Percentiles rank a stretch among this genome's conserved stretches.
Conservation (phyloP, 2,113 vertebrate genomes). For the Catharus minimus region DNA sequence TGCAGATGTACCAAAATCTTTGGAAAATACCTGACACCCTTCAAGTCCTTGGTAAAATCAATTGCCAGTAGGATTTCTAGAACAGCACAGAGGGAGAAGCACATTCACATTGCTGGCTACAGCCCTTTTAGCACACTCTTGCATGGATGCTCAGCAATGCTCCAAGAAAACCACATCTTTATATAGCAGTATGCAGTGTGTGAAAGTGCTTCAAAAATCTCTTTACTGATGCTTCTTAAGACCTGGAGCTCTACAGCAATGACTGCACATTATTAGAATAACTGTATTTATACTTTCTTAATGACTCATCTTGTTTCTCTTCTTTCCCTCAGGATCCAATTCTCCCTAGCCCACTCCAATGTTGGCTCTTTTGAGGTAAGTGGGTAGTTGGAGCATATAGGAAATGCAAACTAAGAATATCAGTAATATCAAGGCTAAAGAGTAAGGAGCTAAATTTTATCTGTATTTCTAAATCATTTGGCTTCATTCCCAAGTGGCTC, state of each 20-base stretch:
- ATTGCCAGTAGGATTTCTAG: neutral
- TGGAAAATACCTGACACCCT: neutral
- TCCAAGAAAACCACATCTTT: neutral
- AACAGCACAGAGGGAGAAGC: neutral
- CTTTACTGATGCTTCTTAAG: neutral
- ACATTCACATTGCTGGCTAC: neutral
- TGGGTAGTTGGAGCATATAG: neutral
- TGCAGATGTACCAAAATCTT: neutral
- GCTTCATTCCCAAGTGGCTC: neutral
- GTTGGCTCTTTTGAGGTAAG: conserved; percentile 68
- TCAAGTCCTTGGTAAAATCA: neutral
- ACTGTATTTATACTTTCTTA: neutral
- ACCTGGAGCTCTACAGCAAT: neutral
- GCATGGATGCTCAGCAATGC: neutral
- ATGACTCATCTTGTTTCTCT: neutral
- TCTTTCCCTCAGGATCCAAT: conserved; percentile 65
- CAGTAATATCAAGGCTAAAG: neutral
- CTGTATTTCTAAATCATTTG: neutral
- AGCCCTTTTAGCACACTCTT: neutral
- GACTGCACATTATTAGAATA: neutral
- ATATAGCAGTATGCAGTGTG: neutral
- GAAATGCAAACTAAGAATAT: neutral
- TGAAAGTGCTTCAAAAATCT: neutral
- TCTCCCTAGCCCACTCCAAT: conserved; percentile 63
- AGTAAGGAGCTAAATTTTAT: neutral